Base-by-base conservation (phyloP, 2,797 vertebrate species). In the Salmo trutta region DNA sequence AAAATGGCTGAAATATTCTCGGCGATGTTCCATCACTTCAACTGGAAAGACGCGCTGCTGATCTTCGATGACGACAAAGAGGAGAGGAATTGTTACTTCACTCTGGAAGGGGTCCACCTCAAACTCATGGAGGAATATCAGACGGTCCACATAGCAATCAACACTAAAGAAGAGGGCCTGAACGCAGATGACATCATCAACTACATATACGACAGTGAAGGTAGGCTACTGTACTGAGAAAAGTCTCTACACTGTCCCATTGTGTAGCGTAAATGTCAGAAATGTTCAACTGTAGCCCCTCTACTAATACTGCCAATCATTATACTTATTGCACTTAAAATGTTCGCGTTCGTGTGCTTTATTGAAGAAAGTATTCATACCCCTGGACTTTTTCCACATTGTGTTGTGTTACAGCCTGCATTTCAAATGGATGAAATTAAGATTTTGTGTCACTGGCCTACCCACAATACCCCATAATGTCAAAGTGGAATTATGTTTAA, bases 1-100 rank as follows among this genome's bases (percentile, higher is more conserved):
- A 98, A 99, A 83, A 97, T 99, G 97, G 98, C 97, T 17, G 96
- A 97, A 91, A 96, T 95, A 72, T 96, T 99, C 92, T 89, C 90
- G 3, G 94, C 95, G 24, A 94, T 99, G 83, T 98, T 97, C 84
- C 93, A 92, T 41, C 94, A 94, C 88, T 97, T 97, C 93, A 85
- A 91, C 67, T 99, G 97, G 98, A 95, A 75, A 86, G 93, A 89
- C 71, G 96, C 95, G 0, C 86, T 95, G 54, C 93, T 99, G 70
- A 86, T 98, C 47, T 98, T 93, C 90, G 96, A 98, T 27, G 97
- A 98, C 90, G 96, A 96, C 88, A 90, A 87, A 68, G 89, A 93
- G 86, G 95, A 98, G 91, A 91, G 97, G 66, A 96, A 94, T 93
- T 99, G 98, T 79, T 98, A 84, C 92, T 99, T 99, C 93, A 95